Evolutionary conservation across 2,113 vertebrate genomes (phyloP), one percentile per base, ranked within the genome.

Genomic region (Macquaria ambigua): DNA sequence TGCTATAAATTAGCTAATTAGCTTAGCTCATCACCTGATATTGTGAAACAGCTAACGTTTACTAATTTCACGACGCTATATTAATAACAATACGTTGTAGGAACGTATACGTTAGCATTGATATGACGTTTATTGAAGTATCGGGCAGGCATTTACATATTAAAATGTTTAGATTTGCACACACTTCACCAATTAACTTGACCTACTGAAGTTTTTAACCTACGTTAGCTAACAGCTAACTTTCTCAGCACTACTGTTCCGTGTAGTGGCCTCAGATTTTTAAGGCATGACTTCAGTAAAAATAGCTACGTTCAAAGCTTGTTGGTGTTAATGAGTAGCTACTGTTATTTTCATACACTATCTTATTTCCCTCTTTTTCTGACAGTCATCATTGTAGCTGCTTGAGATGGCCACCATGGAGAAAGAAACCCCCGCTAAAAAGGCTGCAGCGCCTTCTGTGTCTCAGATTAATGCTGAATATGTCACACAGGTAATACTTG

Each of bases 401-500:
- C 37, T 74, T 11, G 21, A 70, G 66, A 90, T 76, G 87, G 74
- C 86, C 70, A 94, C 93, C 48, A 94, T 90, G 90, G 95, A 96
- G 90, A 95, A 95, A 79, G 92, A 96, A 46, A 94, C 93, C 9
- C 96, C 96, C 25, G 95, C 96, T 64, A 98, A 98, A 88, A 99
- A 99, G 84, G 94, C 96, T 46, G 96, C 98, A 62, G 97, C 98
- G n/a, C 98, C 98, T 0, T 99, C 98, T 14, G 97, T 99, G 82
- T 96, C 97, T 5, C 98, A 99, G 94, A 99, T 99, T 75, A 99
- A 99, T 80, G 98, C 98, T 0, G 98, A 99, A 94, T 97, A 97
- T 92, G 97, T 99, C 71, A 99, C 98, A 4, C 98, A 99, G 98
- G 98, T 98, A 93, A 90, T 15, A 31, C 3, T 9, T 9, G 25